Evolutionary conservation across 2,888 invertebrate species (phyloP).

Genomic region (Agrochola lychnidis): DNA sequence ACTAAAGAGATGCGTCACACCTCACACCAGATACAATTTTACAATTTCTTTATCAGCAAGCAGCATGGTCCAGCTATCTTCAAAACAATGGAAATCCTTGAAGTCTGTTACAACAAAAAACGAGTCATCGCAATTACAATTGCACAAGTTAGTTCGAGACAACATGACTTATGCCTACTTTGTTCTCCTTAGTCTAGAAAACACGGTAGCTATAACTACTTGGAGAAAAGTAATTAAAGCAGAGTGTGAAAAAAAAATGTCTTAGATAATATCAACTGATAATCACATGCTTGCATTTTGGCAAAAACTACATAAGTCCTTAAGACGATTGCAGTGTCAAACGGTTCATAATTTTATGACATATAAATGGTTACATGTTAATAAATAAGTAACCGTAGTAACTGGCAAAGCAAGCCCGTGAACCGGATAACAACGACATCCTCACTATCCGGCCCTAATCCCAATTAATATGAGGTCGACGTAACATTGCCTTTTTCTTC

Average conservation of each 20-base stretch:
- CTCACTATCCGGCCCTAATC: too few relatives aligned
- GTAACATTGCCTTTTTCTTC: too few relatives aligned
- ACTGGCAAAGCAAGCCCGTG: too few relatives aligned
- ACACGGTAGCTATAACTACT: not conserved
- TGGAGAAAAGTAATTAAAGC: not conserved
- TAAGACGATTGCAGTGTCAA: not conserved
- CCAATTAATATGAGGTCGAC: too few relatives aligned
- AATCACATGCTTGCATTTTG: not conserved
- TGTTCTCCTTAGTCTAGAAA: not conserved
- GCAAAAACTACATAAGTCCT: not conserved
- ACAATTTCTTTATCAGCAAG: not conserved
- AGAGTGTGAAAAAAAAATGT: not conserved
- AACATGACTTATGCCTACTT: not conserved
- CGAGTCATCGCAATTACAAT: not conserved
- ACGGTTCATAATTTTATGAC: not conserved
- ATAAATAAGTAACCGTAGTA: not conserved
- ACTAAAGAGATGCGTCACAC: not conserved
- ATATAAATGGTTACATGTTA: not conserved
- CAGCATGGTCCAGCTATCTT: not conserved
- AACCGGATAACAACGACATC: too few relatives aligned
- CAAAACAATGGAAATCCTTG: not conserved
- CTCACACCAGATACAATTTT: not conserved
- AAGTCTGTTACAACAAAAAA: not conserved
- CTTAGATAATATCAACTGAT: not conserved
- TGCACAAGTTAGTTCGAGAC: not conserved